Evolutionary conservation across 2,888 invertebrate species (phyloP), one percentile per base, ranked within the genome.

Genomic region (Lithosia quadra): DNA sequence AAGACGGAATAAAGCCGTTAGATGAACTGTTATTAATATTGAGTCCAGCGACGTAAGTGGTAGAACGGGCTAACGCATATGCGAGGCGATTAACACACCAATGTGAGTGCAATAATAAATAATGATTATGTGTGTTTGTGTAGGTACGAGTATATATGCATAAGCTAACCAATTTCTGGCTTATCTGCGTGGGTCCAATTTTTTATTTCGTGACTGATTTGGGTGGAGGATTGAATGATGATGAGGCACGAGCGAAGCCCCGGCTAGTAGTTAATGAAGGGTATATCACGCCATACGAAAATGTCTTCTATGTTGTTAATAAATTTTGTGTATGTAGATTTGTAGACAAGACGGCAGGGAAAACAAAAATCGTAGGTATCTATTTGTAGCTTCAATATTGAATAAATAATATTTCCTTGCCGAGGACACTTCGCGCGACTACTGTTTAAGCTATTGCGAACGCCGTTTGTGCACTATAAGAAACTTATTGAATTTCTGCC

Each of bases 1-100:
- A 24, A 24, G 24, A 10, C 18, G 63, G 22, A 22, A 22, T 39
- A 39, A 57, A 61, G 9, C 55, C 15, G 56, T 56, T 22, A n/a
- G 18, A 24, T 28, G 34, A 64, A 57, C 34, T 56, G 24, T 57
- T 64, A 64, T 64, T 64, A 24, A 39, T 64, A 64, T 64, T 64
- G 64, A 39, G 22, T 55, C 24, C 11, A 33, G 28, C 22, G 18
- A 58, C 28, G 15, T 34, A 28, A 34, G 58, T 58, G 33, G 33
- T 18, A 28, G n/a, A 0, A 11, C 7, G 53, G 21, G 15, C 18
- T 56, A 24, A 28, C 8, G 28, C 13, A 15, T 11, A 22, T 11
- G 22, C 28, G 56, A 15, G 8, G 8, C 28, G 15, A 24, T 24
- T 56, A 56, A 24, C 15, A 28, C 15, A 13, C 2, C 56, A 15